Evolutionary conservation across 2,113 vertebrate species (phyloP).

Genomic region (Chascanopsetta lugubris): DNA sequence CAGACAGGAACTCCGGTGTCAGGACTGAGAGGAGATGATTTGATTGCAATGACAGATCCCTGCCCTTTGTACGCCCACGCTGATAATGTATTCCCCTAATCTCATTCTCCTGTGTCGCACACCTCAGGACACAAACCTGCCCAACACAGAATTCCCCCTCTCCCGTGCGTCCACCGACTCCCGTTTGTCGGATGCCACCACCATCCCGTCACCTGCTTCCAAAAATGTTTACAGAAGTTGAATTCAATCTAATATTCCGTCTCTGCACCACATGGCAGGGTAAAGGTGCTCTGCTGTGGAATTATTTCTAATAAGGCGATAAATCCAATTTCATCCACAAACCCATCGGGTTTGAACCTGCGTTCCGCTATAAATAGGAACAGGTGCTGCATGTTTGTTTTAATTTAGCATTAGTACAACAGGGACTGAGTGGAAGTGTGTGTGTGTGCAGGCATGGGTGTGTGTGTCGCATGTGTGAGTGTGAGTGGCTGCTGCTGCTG

Average conservation of each 20-base stretch:
- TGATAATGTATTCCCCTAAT: slow-evolving; percentile 32
- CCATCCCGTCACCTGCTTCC: not conserved
- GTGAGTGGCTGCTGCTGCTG: slow-evolving; percentile 26
- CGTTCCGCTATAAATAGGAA: slow-evolving; percentile 34
- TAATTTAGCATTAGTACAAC: slow-evolving; percentile 9
- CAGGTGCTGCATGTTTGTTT: slow-evolving; percentile 42
- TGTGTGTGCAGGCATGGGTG: not conserved
- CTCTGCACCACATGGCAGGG: not conserved
- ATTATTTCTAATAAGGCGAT: not conserved
- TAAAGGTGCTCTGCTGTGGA: not conserved
- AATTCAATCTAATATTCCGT: not conserved
- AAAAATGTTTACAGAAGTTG: not conserved
- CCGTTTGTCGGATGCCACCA: not conserved
- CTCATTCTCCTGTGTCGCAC: slow-evolving; percentile 13
- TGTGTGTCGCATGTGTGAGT: not conserved
- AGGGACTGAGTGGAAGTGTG: slow-evolving; percentile 15
- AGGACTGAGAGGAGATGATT: slow-evolving; percentile 19
- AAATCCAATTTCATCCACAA: slow-evolving; percentile 24
- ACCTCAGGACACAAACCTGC: not conserved
- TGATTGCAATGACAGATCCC: slow-evolving; percentile 39
- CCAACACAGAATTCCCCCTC: not conserved
- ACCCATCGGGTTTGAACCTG: slow-evolving; percentile 21
- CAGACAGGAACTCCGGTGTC: slow-evolving; percentile 16
- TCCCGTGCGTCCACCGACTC: not conserved
- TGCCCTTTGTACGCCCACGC: slow-evolving; percentile 10